Evolutionary conservation across 2,113 vertebrate species (phyloP), one percentile per base, ranked within the genome.

Genomic region (Turdus rufiventris): DNA sequence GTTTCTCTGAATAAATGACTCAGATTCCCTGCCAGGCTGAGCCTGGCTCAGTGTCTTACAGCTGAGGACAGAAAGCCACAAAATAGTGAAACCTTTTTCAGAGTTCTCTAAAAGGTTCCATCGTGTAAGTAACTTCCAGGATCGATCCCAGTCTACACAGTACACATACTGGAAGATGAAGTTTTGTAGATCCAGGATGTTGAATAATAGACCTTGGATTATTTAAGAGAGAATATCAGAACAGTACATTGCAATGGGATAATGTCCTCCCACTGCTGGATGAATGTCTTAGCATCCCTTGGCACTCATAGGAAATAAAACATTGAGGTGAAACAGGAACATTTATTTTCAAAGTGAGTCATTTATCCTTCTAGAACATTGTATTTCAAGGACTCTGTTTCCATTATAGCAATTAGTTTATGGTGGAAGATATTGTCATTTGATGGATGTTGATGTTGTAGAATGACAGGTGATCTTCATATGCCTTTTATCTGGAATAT

Each of bases 361-460:
- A 92, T 96, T 95, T 72, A 78, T 95, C 57, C 66, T 93, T 54
- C 48, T 75, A 45, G 71, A 93, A 47, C 40, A 53, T 78, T 86
- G 38, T 82, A 75, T 96, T 88, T 68, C 42, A 66, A 45, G 66
- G 62, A 40, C 66, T 86, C 18, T 73, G 31, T 43, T 96, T 94
- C 79, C 42, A 34, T 71, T 95, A 47, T 17, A 67, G 33, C 43
- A 29, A 84, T 85, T 48, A 61, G 66, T 8, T 87, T 54, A 74
- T 94, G 74, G 73, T 56, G 61, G 60, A 83, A 78, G 25, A 47
- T 63, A 7, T 40, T 95, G 62, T 60, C 33, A 38, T 73, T 79
- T 71, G 87, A 84, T 88, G 53, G 43, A 73, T 95, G 23, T 45
- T 66, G 58, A 29, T 91, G 42, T 3, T 78, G 18, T 54, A 48